phyloP scores from a whole-genome alignment of 2,888 invertebrate genomes.

The Lasioglossum villosulum region DNA sequence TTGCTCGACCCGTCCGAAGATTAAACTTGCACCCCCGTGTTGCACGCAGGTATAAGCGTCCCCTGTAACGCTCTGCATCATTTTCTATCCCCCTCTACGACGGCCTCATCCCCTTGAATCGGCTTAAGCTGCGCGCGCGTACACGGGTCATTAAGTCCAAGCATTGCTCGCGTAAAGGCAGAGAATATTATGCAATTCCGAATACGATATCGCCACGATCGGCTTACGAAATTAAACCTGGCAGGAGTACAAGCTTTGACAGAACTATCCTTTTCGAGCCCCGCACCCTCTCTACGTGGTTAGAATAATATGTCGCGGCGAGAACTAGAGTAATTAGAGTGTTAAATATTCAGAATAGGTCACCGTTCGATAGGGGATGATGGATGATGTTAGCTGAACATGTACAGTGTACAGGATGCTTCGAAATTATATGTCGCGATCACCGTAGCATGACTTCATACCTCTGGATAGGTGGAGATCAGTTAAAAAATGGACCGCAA shows the following conservation, averaged over 20 bases:
- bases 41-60: conserved; percentile 51
- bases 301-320: conserved; percentile 2
- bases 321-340: conserved; percentile 22
- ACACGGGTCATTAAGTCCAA: conserved; percentile 74
- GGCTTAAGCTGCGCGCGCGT: conserved; percentile 70
- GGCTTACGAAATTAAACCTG: conserved; percentile 49
- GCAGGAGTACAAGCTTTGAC: conserved; percentile 24
- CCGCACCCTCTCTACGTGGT: conserved; percentile 15
- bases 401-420: too few relatives aligned
- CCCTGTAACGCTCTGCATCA: conserved; percentile 34
- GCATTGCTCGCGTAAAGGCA: conserved; percentile 52
- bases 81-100: conserved; percentile 12
- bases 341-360: not conserved
- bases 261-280: conserved; percentile 1
- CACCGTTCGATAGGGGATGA: not conserved
- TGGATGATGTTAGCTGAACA: not conserved
- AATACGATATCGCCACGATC: conserved; percentile 51
- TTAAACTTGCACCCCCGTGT: conserved; percentile 73
- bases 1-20: conserved; percentile 75
- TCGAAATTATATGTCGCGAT: too few relatives aligned
- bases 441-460: too few relatives aligned
- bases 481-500: not conserved
- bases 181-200: conserved; percentile 39
- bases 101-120: conserved; percentile 44
- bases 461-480: too few relatives aligned